These are phyloP conservation scores for Margaritifera margaritifera DNA, from an alignment of 2,888 invertebrate genomes.

Conservation along the genomic window DNA sequence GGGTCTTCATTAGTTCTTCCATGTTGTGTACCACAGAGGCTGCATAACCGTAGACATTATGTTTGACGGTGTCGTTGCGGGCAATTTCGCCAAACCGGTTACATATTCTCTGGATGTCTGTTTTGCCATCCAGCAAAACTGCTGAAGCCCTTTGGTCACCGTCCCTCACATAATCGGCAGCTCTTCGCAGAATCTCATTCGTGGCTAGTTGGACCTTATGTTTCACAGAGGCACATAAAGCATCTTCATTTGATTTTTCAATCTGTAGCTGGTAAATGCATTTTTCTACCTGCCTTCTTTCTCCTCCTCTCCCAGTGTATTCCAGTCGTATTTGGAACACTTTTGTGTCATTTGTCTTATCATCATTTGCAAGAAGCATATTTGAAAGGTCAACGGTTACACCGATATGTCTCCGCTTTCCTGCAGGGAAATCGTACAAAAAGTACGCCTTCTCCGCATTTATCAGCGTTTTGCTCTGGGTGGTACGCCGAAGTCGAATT, in stretches of 20 bases:
- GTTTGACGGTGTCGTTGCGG: conserved; percentile 5
- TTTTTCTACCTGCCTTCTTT: conserved; percentile 31
- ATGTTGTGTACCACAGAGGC: conserved; percentile 43
- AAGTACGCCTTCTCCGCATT: conserved; percentile 43
- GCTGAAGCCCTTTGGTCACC: conserved; percentile 30
- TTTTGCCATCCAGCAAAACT: conserved; percentile 39
- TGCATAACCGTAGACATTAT: conserved; percentile 16
- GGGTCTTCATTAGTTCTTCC: conserved; percentile 36
- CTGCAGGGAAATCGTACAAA: conserved; percentile 51
- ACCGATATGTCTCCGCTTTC: conserved; percentile 46
- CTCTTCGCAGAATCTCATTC: conserved; percentile 30
- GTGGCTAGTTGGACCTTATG: conserved; percentile 41
- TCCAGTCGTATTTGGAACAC: conserved; percentile 31
- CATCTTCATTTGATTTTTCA: conserved; percentile 10
- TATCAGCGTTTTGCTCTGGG: not conserved
- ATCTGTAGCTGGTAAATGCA: conserved; percentile 31
- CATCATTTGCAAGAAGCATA: conserved; percentile 16
- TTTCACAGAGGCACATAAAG: conserved; percentile 32
- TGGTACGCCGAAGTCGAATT: conserved; percentile 14
- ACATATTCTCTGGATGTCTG: conserved; percentile 32
- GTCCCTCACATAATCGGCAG: conserved; percentile 33
- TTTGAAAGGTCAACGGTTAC: conserved; percentile 36
- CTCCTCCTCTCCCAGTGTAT: conserved; percentile 40
- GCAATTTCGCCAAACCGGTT: conserved; percentile 36
- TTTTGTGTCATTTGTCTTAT: conserved; percentile 14